These are phyloP conservation scores for Drosophila anomelani DNA, from an alignment of 2,888 invertebrate genomes.

Conservation along the genomic window DNA sequence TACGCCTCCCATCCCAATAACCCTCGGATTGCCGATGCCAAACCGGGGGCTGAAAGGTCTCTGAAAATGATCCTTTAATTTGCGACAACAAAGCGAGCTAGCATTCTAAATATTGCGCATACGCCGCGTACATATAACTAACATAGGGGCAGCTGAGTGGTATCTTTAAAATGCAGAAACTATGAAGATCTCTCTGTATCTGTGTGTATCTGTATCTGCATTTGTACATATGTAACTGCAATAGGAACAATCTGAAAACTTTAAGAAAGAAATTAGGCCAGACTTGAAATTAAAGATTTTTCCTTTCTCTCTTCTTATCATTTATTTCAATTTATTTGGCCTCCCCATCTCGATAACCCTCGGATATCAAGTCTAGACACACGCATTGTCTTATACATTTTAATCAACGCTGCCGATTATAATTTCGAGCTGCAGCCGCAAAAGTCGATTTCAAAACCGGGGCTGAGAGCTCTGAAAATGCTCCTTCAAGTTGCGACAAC, in stretches of 20 bases:
- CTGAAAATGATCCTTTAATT: conserved; percentile 5
- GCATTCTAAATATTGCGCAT: conserved; percentile 53
- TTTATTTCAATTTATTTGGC: conserved; percentile 14
- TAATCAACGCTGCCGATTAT: conserved; percentile 40
- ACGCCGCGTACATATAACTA: conserved; percentile 33
- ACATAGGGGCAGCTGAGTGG: neutral
- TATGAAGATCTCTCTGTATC: no score
- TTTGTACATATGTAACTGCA: no score
- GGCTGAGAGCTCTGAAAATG: conserved; percentile 2
- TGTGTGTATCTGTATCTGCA: no score
- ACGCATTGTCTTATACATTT: conserved; percentile 37
- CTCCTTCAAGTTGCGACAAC: conserved; percentile 18
- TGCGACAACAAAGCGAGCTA: conserved; percentile 27
- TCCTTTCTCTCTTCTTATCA: neutral
- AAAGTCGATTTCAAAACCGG: conserved; percentile 8
- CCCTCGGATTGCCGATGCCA: conserved; percentile 6
- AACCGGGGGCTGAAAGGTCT: conserved; percentile 8
- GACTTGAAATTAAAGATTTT: no score
- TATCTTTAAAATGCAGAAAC: no score
- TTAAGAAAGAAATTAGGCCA: no score
- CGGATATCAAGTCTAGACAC: conserved; percentile 28
- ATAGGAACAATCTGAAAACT: no score
- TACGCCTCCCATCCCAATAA: no score
- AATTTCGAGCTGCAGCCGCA: conserved; percentile 21
- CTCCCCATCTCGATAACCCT: neutral